These are phyloP conservation scores for Aepyceros melampus DNA, from an alignment of 2,113 vertebrate genomes.

Conservation along the genomic window DNA sequence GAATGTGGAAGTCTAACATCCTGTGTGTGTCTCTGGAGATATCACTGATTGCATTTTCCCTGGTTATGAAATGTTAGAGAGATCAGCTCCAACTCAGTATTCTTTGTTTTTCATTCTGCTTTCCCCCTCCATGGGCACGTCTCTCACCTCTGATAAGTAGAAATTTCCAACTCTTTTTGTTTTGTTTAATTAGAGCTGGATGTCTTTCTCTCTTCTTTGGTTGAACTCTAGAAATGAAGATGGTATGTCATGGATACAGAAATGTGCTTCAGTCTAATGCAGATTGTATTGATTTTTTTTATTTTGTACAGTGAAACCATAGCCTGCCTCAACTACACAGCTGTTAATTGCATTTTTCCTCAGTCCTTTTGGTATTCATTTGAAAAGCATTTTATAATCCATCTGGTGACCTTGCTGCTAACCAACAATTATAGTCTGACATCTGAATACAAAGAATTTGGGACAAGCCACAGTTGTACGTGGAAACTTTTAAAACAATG, in stretches of 20 bases:
- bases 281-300: neutral
- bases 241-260: neutral
- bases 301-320: neutral
- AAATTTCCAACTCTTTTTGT: neutral
- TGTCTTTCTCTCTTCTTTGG: neutral
- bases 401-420: constrained; percentile 68
- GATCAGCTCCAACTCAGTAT: neutral
- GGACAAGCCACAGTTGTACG: constrained; percentile 63
- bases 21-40: neutral
- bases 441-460: constrained; percentile 70
- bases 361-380: constrained; percentile 43
- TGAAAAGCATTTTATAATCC: constrained; percentile 65
- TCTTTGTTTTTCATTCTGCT: constrained; percentile 13
- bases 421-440: constrained; percentile 66
- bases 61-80: neutral
- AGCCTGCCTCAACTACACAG: constrained; percentile 26
- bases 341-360: constrained; percentile 34
- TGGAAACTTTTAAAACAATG: constrained; percentile 69
- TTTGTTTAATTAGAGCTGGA: neutral
- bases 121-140: neutral
- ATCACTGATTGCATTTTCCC: neutral
- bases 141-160: neutral
- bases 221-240: constrained; percentile 25
- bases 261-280: neutral
- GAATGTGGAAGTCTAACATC: neutral